These are phyloP conservation scores for Indicator indicator DNA, from an alignment of 2,113 vertebrate species.

Conservation along the genomic window DNA sequence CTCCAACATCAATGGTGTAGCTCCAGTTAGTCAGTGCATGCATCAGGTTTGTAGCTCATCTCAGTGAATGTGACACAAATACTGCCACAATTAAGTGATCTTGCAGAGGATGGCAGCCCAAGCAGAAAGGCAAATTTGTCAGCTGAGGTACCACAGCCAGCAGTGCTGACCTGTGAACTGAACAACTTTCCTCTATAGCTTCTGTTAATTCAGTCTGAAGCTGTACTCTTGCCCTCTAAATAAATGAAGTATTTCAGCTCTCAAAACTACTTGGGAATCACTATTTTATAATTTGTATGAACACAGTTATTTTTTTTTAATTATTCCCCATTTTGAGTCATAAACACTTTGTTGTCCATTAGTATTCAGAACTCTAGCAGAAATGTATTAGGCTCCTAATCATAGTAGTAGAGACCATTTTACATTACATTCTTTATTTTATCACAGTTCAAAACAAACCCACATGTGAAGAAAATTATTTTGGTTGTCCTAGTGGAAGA, in stretches of 20 bases:
- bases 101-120: neutral
- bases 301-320: neutral
- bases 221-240: neutral
- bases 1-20: neutral
- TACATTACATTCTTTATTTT: conserved; percentile 76
- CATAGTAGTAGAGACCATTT: conserved; percentile 70
- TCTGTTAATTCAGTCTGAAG: neutral
- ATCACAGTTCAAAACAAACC: conserved; percentile 89
- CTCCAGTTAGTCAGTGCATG: neutral
- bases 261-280: neutral
- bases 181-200: neutral
- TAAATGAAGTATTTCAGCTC: neutral
- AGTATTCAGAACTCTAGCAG: neutral
- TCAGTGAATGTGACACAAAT: neutral
- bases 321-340: neutral
- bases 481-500: conserved; percentile 96
- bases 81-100: neutral
- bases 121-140: neutral
- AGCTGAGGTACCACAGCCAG: neutral
- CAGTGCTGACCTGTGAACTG: neutral
- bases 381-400: conserved; percentile 62
- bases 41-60: neutral
- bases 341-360: neutral
- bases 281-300: neutral
- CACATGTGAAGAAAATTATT: conserved; percentile 96